Conservation (phyloP, 2,888 invertebrate genomes). For the Drosophila quinaria region DNA sequence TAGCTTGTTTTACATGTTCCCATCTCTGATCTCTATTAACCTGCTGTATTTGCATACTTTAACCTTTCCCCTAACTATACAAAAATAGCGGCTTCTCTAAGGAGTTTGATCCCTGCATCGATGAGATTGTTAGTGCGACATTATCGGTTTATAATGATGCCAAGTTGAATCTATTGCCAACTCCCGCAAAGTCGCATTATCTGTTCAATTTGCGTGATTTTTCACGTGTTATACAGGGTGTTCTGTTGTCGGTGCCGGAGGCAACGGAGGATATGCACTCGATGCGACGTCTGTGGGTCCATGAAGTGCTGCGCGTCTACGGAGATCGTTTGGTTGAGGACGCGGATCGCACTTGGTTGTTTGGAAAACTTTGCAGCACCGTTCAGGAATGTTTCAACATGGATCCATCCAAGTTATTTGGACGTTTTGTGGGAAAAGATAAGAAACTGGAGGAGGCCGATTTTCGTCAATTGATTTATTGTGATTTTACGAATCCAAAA, state of each 20-base stretch:
- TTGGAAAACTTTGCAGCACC: constrained; percentile 89
- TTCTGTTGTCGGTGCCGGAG: constrained; percentile 96
- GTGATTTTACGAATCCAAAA: constrained; percentile 98
- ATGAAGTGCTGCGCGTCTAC: constrained; percentile 96
- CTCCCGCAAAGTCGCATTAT: constrained; percentile 97
- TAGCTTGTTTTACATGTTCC: too few species aligned
- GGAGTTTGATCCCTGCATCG: constrained; percentile 96
- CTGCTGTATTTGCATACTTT: neutral
- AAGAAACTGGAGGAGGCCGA: constrained; percentile 90
- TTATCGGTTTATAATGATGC: constrained; percentile 95
- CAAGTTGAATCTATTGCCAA: constrained; percentile 93
- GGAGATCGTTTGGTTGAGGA: constrained; percentile 96
- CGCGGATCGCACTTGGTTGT: constrained; percentile 93
- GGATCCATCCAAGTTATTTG: constrained; percentile 90
- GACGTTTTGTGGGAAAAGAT: constrained; percentile 87
- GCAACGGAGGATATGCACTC: constrained; percentile 93
- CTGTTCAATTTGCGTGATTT: constrained; percentile 98
- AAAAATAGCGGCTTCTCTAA: constrained; percentile 93
- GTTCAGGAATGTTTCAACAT: constrained; percentile 88
- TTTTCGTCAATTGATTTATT: constrained; percentile 94
- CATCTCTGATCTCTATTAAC: neutral
- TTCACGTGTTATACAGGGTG: constrained; percentile 96
- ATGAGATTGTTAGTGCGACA: constrained; percentile 94
- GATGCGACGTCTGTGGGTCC: constrained; percentile 97
- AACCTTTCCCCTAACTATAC: neutral